Evolutionary conservation across 2,797 vertebrate genomes (phyloP).

Genomic region (Danio kyathit): DNA sequence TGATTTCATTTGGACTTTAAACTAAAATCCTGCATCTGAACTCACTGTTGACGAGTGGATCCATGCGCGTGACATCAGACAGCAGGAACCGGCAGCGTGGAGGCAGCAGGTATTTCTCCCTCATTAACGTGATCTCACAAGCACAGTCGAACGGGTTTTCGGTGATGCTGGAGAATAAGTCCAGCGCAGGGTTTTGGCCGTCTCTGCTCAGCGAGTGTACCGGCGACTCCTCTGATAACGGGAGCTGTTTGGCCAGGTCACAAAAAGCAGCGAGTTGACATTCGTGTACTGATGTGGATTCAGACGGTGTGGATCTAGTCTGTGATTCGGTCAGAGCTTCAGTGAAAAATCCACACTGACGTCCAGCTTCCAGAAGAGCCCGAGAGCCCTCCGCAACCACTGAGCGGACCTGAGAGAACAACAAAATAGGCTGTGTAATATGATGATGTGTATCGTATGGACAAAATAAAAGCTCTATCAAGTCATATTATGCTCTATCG

Average conservation of each 20-base stretch:
- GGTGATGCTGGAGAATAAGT: conserved; percentile 82
- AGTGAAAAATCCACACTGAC: conserved; percentile 79
- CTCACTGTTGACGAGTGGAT: conserved; percentile 89
- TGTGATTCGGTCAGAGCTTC: background rate
- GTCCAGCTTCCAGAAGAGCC: conserved; percentile 82
- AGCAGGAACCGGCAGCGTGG: conserved; percentile 88
- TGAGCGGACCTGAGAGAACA: conserved; percentile 79
- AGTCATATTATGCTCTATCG: too few relatives aligned
- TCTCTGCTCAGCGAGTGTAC: conserved; percentile 68
- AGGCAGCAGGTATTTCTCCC: conserved; percentile 89
- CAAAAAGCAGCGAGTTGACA: conserved; percentile 87
- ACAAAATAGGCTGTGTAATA: background rate
- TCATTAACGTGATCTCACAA: conserved; percentile 82
- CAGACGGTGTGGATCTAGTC: conserved; percentile 9
- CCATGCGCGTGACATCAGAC: conserved; percentile 88
- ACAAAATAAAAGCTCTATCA: too few relatives aligned
- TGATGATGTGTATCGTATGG: too few relatives aligned
- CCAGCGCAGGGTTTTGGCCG: conserved; percentile 72
- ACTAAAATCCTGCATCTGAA: conserved; percentile 55
- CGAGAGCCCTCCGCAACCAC: conserved; percentile 85
- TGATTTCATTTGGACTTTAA: too few relatives aligned
- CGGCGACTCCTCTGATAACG: conserved; percentile 65
- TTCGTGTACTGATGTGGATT: conserved; percentile 62
- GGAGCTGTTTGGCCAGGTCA: conserved; percentile 90
- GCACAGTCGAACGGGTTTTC: conserved; percentile 80